Evolutionary conservation across 2,113 vertebrate species (phyloP), one percentile per base, ranked within the genome.

Genomic region (Corythornis madagascariensis): DNA sequence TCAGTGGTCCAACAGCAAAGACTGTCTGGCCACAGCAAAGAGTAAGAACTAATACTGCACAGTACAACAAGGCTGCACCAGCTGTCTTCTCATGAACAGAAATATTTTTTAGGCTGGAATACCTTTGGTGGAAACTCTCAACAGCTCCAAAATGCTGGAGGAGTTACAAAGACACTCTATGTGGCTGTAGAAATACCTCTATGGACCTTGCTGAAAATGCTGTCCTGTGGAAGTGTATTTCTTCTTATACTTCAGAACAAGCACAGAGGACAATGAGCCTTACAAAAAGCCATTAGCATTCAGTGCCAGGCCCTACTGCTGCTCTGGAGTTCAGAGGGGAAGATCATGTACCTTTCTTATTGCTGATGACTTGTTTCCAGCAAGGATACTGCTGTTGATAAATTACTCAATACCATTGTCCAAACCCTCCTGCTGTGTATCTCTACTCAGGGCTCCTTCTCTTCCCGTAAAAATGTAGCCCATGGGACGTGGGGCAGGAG

Each of bases 51-150:
- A 11, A 7, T 7, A 20, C 48, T n/a, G 66, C 50, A 35, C 61
- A 60, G 2, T 1, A 1, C 20, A 59, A 8, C 0, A 2, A 11
- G 70, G 2, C 28, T 28, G 20, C 33, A 50, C 4, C 56, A 9
- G 60, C 65, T 47, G 65, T 47, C n/a, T 26, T 31, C n/a, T 59
- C 11, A 9, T 17, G 31, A 50, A 43, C 4, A 0, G 26, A 9
- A 4, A 5, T 0, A 1, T 6, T 47, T 47, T 75, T 59, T 57
- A 52, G 38, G 18, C 7, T 26, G 48, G 13, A 67, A 10, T 10
- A 19, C 16, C 59, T 28, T 50, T 29, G 53, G 21, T 29, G 29
- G 55, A 42, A 76, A 38, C 14, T 13, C 21, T 43, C 59, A 42
- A 16, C 1, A 47, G 40, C 45, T 85, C 22, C 10, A 7, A 65